phyloP scores from a whole-genome alignment of 2,888 invertebrate genomes.

The Spisula subtruncata region DNA sequence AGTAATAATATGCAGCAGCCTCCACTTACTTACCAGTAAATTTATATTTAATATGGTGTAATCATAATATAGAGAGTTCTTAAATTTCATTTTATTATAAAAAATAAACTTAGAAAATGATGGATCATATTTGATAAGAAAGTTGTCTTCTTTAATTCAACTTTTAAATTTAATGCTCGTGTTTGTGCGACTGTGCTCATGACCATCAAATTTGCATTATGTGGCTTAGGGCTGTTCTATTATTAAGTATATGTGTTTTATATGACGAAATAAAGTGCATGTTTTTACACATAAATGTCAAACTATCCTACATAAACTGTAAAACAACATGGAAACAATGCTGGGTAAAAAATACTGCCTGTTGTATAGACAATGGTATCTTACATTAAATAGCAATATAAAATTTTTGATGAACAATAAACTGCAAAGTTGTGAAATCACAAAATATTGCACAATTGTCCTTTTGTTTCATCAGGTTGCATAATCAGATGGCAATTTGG shows the following conservation, averaged over 20 bases:
- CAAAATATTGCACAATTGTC: background rate
- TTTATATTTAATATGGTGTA: background rate
- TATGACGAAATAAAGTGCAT: background rate
- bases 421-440: constrained; percentile 9
- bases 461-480: background rate
- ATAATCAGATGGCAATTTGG: background rate
- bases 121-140: background rate
- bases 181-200: too few species aligned
- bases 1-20: background rate
- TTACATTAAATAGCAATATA: background rate
- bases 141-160: background rate
- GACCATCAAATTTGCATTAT: background rate
- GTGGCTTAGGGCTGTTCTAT: background rate
- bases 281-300: constrained; percentile 23
- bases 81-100: background rate
- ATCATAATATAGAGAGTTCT: background rate
- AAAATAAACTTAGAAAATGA: background rate
- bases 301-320: background rate
- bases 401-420: background rate
- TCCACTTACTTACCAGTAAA: background rate
- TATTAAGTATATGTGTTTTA: background rate
- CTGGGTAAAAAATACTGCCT: constrained; percentile 8
- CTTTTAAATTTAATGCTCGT: background rate
- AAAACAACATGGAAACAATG: constrained; percentile 24
- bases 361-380: constrained; percentile 1